Percentiles rank a stretch among this genome's conserved stretches.
These are phyloP conservation scores for Puffinus mauretanicus DNA, from an alignment of 2,113 vertebrate species.

Conservation along the genomic window DNA sequence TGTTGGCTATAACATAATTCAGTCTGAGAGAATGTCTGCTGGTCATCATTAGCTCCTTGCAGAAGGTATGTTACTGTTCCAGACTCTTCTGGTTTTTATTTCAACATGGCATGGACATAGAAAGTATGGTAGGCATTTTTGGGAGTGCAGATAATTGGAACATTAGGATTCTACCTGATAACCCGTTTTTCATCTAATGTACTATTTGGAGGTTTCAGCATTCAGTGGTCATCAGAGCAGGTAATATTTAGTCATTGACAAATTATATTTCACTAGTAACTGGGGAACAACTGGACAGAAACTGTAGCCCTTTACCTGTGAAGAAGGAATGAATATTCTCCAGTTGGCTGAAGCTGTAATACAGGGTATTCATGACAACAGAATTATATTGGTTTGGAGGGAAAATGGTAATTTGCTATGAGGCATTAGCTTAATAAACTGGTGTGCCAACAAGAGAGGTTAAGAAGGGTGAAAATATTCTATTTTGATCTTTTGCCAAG, in stretches of 20 bases:
- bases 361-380: neutral
- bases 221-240: neutral
- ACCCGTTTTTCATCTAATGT: neutral
- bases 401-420: neutral
- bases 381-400: neutral
- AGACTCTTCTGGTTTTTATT: neutral
- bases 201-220: neutral
- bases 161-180: neutral
- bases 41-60: neutral
- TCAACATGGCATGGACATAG: neutral
- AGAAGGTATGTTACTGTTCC: neutral
- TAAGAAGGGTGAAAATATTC: conserved; percentile 25
- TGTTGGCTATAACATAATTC: neutral
- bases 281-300: neutral
- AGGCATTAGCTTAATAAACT: conserved; percentile 11
- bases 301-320: neutral
- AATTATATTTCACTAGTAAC: neutral
- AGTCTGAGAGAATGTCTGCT: neutral
- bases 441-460: conserved; percentile 15
- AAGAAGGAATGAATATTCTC: neutral
- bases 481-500: conserved; percentile 13
- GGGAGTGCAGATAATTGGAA: neutral
- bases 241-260: neutral
- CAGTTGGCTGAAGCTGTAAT: neutral
- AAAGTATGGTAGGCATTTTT: neutral